Evolutionary conservation across 1,140 invertebrate genomes (phyloP), one percentile per base, ranked within the genome.

Genomic region (Heliconius melpomene): DNA sequence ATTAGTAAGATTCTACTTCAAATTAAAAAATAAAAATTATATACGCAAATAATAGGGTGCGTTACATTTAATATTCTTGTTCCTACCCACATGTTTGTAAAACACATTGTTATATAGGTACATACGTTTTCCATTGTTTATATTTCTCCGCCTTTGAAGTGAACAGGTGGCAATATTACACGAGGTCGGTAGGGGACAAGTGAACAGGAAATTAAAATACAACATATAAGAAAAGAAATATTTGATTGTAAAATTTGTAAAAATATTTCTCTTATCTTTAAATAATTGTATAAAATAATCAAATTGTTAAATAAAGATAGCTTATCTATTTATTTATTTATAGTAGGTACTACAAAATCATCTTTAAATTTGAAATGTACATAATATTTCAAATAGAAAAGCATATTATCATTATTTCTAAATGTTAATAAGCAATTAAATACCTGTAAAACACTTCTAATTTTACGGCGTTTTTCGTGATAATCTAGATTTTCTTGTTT

Each of bases 81-180:
- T 11, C 2, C n/a, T 60, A 46, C 40, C 40, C 40, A 46, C 40
- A 46, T 46, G 40, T 46, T 46, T 46, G 13, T 46, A 5, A 46
- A 46, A 5, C 13, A 46, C 40, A 46, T 46, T 16, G 0, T 16
- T 46, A 16, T 46, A 46, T 46, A 36, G 32, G 32, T 36, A 46
- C 13, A 46, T 26, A 13, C 23, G 23, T 60, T 60, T 60, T 1
- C n/a, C 57, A 60, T 60, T 60, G 60, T 66, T 66, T 66, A 66
- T 26, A 26, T 66, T 66, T 66, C 26, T 23, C 60, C 26, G 26
- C 26, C 60, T 66, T 66, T 66, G 60, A 66, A 66, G 60, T 66
- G 60, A 23, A 66, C 60, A 66, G 60, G 60, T 66, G 60, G 60
- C 60, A 66, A 29, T 66, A 66, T 66, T 29, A 66, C 60, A 66